Conservation (phyloP, 2,113 vertebrate genomes). For the Heterocephalus glaber region DNA sequence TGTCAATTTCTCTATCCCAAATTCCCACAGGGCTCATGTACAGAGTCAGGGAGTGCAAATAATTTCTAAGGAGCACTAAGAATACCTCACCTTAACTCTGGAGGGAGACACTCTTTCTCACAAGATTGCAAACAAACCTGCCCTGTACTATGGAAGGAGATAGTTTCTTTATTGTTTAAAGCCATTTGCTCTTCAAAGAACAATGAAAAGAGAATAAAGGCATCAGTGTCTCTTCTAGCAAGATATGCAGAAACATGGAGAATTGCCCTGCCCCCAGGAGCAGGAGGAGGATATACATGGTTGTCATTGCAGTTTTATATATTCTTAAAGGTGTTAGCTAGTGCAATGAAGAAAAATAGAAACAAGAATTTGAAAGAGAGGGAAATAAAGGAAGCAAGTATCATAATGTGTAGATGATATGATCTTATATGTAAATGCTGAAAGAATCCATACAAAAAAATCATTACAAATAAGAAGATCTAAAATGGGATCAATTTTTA, state of each 20-base stretch:
- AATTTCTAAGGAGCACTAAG: not conserved
- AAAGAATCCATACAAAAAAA: slow-evolving; percentile 10
- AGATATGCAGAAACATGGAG: not conserved
- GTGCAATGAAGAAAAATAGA: not conserved
- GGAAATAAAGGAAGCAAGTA: not conserved
- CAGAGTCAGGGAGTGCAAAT: not conserved
- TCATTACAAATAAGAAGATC: not conserved
- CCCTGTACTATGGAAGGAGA: not conserved
- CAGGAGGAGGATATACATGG: not conserved
- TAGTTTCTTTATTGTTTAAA: not conserved
- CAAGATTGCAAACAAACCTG: not conserved
- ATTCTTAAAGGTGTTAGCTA: not conserved
- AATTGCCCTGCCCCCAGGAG: not conserved
- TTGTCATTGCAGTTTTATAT: not conserved
- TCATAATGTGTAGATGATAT: not conserved
- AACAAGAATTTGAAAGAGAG: not conserved
- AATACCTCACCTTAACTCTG: not conserved
- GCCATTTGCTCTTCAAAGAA: not conserved
- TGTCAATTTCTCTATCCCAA: not conserved
- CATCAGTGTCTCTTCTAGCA: not conserved
- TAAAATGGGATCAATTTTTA: not conserved
- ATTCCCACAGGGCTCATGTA: not conserved
- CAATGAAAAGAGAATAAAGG: not conserved
- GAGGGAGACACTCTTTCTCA: not conserved
- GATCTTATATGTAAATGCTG: not conserved